Evolutionary conservation across 2,113 vertebrate genomes (phyloP).

Genomic region (Poeciliopsis occidentalis): DNA sequence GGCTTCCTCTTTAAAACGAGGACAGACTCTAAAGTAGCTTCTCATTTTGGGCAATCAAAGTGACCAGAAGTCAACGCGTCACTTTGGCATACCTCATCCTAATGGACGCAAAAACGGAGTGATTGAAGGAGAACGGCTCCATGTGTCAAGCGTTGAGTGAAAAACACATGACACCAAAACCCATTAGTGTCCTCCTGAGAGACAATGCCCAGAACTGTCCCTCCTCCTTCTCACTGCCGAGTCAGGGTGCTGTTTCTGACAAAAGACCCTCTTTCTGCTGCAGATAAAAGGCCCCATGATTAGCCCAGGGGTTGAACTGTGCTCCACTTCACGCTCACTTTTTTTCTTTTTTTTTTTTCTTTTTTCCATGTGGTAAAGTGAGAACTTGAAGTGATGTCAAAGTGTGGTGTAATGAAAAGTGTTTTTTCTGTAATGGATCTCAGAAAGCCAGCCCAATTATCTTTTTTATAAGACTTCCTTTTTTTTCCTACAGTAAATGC

Average conservation of each 20-base stretch:
- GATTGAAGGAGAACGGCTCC: slow-evolving; percentile 83
- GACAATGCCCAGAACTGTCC: slow-evolving; percentile 86
- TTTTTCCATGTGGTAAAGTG: slow-evolving; percentile 74
- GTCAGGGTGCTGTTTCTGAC: slow-evolving; percentile 82
- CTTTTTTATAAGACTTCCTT: slow-evolving; percentile 26
- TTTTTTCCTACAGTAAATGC: slow-evolving; percentile 39
- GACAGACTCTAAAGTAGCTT: slow-evolving; percentile 46
- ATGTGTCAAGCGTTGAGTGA: slow-evolving; percentile 88
- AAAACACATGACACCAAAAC: slow-evolving; percentile 88
- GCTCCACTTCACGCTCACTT: slow-evolving; percentile 79
- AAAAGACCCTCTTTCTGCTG: slow-evolving; percentile 84
- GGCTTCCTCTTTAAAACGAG: slow-evolving; percentile 26
- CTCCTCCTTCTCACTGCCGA: slow-evolving; percentile 74
- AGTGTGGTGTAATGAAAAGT: slow-evolving; percentile 68
- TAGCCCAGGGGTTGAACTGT: slow-evolving; percentile 85
- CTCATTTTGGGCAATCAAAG: slow-evolving; percentile 72
- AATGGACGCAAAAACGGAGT: slow-evolving; percentile 87
- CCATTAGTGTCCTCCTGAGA: slow-evolving; percentile 90
- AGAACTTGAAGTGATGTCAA: slow-evolving; percentile 82
- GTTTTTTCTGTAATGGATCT: slow-evolving; percentile 56
- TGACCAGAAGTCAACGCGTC: slow-evolving; percentile 75
- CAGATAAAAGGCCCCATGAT: slow-evolving; percentile 85
- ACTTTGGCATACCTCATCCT: slow-evolving; percentile 83
- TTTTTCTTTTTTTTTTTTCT: slow-evolving; percentile 62
- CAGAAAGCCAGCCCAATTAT: slow-evolving; percentile 59